Evolutionary conservation across 1,140 invertebrate genomes (phyloP), one percentile per base, ranked within the genome.

Genomic region (Acyrthosiphon pisum): DNA sequence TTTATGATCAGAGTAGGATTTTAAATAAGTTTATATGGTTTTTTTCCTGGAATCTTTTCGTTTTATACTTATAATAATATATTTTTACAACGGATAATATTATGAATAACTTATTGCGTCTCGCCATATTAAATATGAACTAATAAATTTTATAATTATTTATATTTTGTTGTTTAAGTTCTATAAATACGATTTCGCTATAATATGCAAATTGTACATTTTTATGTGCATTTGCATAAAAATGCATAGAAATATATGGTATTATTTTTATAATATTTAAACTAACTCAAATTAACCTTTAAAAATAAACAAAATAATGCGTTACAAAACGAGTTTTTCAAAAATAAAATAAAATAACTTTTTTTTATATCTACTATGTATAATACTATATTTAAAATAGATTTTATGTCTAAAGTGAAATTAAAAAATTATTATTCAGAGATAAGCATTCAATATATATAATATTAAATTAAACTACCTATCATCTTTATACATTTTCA

Each of bases 261-360:
- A n/a, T 76, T n/a, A 76, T 76, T 76, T 76, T 76, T 76, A 76
- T n/a, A 68, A n/a, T 76, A 76, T 35, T 76, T 76, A 76, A 76
- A 53, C 23, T 23, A 23, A n/a, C 60, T 76, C 60, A 68, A 30
- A 76, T n/a, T 76, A 76, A 76, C 60, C 60, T 76, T 76, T n/a
- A n/a, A 76, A n/a, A 76, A 41, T 41, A 41, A 76, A 68, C 14
- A 68, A 76, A n/a, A 30, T 18, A 76, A 76, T 68, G 30, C 14
- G n/a, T 18, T 76, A 76, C 30, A 76, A 76, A n/a, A 76, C 60
- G 14, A 4, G 60, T 76, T 76, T 18, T 35, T 1, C 4, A 76
- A 76, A n/a, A n/a, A 76, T 76, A 4, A 76, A n/a, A n/a, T 76
- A 76, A n/a, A 20, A 76, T 1, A 76, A 14, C 7, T 53, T 53